Evolutionary conservation across 1,140 invertebrate species (phyloP), one percentile per base, ranked within the genome.

Genomic region (Drosophila jambulina): DNA sequence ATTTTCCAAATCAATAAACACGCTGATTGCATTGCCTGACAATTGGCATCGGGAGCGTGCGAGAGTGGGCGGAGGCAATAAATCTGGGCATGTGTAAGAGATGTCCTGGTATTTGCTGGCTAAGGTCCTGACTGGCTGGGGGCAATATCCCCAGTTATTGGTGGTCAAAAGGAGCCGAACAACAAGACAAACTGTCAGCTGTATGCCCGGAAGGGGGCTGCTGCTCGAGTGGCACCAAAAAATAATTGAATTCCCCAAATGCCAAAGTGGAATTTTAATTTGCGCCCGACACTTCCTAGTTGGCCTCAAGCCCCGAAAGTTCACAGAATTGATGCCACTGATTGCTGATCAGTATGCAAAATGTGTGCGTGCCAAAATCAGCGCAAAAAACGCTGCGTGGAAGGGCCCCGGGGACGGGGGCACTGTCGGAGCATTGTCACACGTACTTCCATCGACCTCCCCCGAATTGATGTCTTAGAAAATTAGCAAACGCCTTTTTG

Each of bases 271-370:
- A 90, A 90, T 90, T 90, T 90, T 90, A 90, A 90, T 90, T 90
- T 90, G 78, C 75, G 71, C 75, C 56, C 75, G 77, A 60, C 60
- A 45, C 67, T 72, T 72, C 53, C 67, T 72, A 72, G 69, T 72
- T 49, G 69, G 43, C 53, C 67, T 38, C 49, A 23, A 27, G 67
- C 36, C 45, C 49, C 32, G 34, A 62, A 65, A 80, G 54, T 64
- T 64, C 54, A 40, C 45, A 45, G 72, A 75, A 75, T 58, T 75
- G 57, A 57, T 65, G 32, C 54, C 53, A 42, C 57, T 90, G 85
- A 90, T 90, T 90, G 86, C 86, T 90, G 85, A 90, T 90, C 85
- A 90, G 85, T 90, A 90, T 90, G 85, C 85, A 90, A 90, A 90
- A 82, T 85, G 85, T 90, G 86, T 90, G 85, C 86, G 81, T 90